These are phyloP conservation scores for Sitobion miscanthi DNA, from an alignment of 1,140 invertebrate genomes.

Conservation along the genomic window DNA sequence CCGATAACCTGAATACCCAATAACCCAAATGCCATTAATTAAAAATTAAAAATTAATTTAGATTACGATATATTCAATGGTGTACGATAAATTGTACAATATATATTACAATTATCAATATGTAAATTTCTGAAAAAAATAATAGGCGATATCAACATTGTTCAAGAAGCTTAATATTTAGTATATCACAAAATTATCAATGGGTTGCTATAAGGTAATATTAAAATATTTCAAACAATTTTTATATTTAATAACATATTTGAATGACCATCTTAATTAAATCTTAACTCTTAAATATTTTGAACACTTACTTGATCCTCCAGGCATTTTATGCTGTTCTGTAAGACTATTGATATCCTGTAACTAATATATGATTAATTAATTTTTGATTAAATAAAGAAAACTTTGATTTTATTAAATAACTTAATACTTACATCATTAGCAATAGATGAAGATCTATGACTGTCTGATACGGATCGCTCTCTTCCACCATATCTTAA, in stretches of 20 bases:
- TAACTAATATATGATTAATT: background rate
- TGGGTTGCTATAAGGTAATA: background rate
- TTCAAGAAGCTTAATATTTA: background rate
- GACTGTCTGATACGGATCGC: slow-evolving; percentile 30
- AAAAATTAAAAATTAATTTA: too few species aligned
- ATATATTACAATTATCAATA: too few species aligned
- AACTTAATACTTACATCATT: slow-evolving; percentile 36
- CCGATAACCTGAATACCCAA: too few species aligned
- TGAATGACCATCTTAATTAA: background rate
- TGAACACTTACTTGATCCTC: background rate
- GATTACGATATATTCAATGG: too few species aligned
- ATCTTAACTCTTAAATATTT: background rate
- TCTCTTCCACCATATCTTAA: slow-evolving; percentile 62
- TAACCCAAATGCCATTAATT: too few species aligned
- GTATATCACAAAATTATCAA: background rate
- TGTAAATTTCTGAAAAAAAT: too few species aligned
- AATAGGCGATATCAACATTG: too few species aligned
- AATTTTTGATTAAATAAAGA: background rate
- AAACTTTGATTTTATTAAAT: background rate
- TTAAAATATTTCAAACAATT: background rate
- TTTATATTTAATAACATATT: background rate
- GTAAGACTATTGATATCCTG: slow-evolving; percentile 13
- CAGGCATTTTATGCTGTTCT: slow-evolving; percentile 12
- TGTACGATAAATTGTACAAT: too few species aligned
- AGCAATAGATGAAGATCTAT: slow-evolving; percentile 38